phyloP scores from a whole-genome alignment of 2,888 invertebrate species.

The Oithona nana region DNA sequence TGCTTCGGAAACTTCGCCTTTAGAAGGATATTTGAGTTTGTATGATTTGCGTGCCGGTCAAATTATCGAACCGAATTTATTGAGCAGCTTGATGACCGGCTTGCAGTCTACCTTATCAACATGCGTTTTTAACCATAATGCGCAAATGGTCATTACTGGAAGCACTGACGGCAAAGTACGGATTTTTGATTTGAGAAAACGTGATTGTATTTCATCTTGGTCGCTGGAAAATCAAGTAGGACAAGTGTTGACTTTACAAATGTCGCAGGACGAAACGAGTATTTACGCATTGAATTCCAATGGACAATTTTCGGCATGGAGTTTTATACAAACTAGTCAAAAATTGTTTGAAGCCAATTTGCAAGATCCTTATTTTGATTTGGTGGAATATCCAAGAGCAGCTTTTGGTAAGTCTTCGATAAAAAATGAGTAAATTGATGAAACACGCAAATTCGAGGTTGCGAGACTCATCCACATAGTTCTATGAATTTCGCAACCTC shows the following conservation, averaged over 20 bases:
- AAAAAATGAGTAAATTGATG: too few relatives aligned
- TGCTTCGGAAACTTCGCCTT: background rate
- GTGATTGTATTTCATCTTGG: constrained; percentile 37
- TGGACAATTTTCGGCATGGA: constrained; percentile 30
- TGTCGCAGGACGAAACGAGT: constrained; percentile 36
- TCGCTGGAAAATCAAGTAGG: constrained; percentile 24
- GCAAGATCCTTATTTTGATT: constrained; percentile 24
- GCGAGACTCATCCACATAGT: too few relatives aligned
- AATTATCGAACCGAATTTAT: background rate
- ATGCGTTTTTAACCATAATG: constrained; percentile 39
- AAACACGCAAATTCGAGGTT: too few relatives aligned
- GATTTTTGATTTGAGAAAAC: constrained; percentile 36
- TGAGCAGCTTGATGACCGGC: background rate
- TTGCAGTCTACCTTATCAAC: constrained; percentile 24
- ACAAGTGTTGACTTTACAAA: constrained; percentile 35
- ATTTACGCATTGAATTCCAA: constrained; percentile 39
- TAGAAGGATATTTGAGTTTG: background rate
- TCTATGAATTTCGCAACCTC: too few relatives aligned
- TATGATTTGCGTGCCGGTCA: constrained; percentile 6
- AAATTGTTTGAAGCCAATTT: constrained; percentile 27
- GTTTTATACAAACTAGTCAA: constrained; percentile 28
- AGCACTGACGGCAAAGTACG: constrained; percentile 38
- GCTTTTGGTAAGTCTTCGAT: constrained; percentile 30
- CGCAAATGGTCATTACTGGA: constrained; percentile 38
- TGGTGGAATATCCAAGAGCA: constrained; percentile 10